phyloP scores from a whole-genome alignment of 2,888 invertebrate genomes.

The Baccha elongata region DNA sequence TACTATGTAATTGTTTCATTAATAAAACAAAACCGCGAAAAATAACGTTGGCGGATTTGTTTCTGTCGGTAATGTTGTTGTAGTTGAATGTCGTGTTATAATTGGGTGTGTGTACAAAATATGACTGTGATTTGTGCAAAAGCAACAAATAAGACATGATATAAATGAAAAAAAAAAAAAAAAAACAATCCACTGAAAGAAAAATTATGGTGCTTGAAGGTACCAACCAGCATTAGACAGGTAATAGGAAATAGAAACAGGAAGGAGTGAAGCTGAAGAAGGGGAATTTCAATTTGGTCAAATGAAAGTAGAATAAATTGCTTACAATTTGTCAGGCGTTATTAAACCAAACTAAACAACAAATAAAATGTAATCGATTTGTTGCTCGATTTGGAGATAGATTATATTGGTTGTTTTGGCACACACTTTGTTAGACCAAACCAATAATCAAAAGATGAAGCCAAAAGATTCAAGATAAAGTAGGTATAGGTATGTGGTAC shows the following conservation, averaged over 20 bases:
- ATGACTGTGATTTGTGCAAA: conserved; percentile 9
- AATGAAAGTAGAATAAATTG: conserved; percentile 20
- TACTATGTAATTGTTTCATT: conserved; percentile 59
- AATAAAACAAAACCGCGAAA: conserved; percentile 64
- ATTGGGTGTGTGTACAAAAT: conserved; percentile 23
- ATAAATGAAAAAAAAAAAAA: neutral
- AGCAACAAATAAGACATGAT: neutral
- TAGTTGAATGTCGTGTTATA: neutral
- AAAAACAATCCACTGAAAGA: neutral
- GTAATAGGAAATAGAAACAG: neutral
- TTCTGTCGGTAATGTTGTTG: conserved; percentile 30
- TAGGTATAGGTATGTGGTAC: too few species aligned
- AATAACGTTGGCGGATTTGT: conserved; percentile 53
- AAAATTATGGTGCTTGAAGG: neutral
- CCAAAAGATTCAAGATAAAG: too few species aligned
- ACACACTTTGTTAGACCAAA: neutral
- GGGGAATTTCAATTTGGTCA: conserved; percentile 5
- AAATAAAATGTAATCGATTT: conserved; percentile 5
- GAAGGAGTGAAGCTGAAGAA: neutral
- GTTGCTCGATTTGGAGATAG: conserved; percentile 1
- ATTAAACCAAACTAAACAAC: neutral
- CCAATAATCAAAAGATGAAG: neutral
- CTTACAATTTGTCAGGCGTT: neutral
- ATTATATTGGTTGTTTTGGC: neutral
- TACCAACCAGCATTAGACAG: neutral